Evolutionary conservation across 1,140 invertebrate species (phyloP).

Genomic region (Rhyacophila brunnea): DNA sequence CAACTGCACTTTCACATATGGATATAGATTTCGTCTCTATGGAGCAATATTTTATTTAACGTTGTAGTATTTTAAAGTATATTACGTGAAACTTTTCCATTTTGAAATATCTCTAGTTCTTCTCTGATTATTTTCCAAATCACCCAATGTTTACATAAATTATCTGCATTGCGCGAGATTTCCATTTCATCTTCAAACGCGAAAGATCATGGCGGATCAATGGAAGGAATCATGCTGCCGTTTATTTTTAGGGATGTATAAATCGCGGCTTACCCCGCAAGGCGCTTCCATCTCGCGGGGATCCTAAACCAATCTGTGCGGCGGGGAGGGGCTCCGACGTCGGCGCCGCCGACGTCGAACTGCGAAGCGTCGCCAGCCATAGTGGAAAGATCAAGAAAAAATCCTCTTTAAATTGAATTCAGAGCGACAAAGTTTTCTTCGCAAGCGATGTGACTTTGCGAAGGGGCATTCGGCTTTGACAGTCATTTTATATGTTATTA

Average conservation of each 20-base stretch:
- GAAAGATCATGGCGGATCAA: background rate
- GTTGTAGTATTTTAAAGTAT: no score
- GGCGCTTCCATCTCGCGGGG: no score
- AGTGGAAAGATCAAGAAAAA: conserved; percentile 28
- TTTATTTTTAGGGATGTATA: background rate
- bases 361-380: conserved; percentile 8
- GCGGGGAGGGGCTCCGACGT: background rate
- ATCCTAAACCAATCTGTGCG: background rate
- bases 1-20: no score
- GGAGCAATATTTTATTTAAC: no score
- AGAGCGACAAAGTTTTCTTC: conserved; percentile 22
- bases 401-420: conserved; percentile 30
- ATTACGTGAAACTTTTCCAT: no score
- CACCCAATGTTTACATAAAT: no score
- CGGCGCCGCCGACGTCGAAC: background rate
- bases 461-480: conserved; percentile 1
- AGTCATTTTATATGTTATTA: no score
- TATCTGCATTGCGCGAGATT: no score
- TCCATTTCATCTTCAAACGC: no score
- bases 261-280: background rate
- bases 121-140: no score
- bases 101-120: no score
- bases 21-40: no score
- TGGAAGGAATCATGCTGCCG: background rate
- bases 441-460: conserved; percentile 4